A percentile compares a stretch with the other conserved stretches of the same genome.
Conservation (phyloP, 2,797 vertebrate genomes). For the Oceanodroma leucorhoa region DNA sequence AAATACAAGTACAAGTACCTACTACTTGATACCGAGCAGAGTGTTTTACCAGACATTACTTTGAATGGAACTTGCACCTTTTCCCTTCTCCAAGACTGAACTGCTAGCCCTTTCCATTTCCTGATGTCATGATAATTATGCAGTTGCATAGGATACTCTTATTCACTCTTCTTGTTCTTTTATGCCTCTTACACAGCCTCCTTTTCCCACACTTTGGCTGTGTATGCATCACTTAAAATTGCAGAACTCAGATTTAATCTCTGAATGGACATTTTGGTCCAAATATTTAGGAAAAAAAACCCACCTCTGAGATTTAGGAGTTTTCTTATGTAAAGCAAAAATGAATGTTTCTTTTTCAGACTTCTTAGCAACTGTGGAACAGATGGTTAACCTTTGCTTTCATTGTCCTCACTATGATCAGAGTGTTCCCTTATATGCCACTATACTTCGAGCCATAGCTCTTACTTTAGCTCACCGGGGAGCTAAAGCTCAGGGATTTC, state of each 20-base stretch:
- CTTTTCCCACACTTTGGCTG: background rate
- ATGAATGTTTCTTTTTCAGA: background rate
- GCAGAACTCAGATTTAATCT: background rate
- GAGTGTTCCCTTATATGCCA: background rate
- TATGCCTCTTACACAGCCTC: background rate
- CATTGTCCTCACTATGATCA: accelerated
- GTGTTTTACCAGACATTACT: background rate
- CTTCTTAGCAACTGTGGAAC: background rate
- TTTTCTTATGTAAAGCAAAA: background rate
- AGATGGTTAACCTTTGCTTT: background rate
- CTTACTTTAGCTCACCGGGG: background rate
- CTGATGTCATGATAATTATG: background rate
- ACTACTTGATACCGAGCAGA: background rate
- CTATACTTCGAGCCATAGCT: background rate
- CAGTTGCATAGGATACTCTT: background rate
- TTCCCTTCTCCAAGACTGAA: background rate
- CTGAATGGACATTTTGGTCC: background rate
- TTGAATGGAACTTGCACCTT: background rate
- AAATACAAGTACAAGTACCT: background rate
- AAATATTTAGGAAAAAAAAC: background rate
- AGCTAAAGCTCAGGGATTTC: background rate
- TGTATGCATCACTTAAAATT: background rate
- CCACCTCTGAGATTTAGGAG: background rate
- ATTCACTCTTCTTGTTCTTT: background rate
- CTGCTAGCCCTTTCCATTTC: background rate